phyloP scores from a whole-genome alignment of 2,888 invertebrate species.

The Apamea monoglypha region DNA sequence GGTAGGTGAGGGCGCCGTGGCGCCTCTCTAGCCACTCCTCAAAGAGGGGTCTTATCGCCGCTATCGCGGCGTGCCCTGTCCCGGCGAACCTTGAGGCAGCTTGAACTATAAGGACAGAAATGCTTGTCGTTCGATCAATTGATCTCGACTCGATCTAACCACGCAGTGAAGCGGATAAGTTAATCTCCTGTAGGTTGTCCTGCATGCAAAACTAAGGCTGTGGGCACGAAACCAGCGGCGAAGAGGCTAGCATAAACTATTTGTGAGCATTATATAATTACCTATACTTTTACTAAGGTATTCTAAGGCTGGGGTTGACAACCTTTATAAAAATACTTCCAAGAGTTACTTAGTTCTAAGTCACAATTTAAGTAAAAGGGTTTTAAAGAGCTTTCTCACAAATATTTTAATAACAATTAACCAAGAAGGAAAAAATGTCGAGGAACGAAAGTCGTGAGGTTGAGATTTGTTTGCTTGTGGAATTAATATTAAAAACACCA shows the following conservation, averaged over 20 bases:
- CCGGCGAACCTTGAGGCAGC: not conserved
- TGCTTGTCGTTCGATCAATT: not conserved
- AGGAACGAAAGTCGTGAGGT: not conserved
- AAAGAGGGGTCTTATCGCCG: too few species aligned
- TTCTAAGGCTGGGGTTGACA: not conserved
- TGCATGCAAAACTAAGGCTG: not conserved
- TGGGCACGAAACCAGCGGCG: not conserved
- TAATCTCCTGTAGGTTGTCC: not conserved
- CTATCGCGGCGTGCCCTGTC: too few species aligned
- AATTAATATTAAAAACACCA: constrained; percentile 10
- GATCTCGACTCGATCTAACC: not conserved
- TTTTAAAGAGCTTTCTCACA: not conserved
- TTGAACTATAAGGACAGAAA: not conserved
- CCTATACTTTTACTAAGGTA: not conserved
- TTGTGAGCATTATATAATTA: not conserved
- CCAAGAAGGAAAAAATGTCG: too few species aligned
- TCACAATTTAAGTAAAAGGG: not conserved
- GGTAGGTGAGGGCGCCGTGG: too few species aligned
- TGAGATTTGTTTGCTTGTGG: not conserved
- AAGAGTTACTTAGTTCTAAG: not conserved
- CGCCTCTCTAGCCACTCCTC: too few species aligned
- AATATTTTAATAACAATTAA: constrained; percentile 5
- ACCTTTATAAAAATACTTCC: not conserved
- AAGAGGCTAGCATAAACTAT: not conserved
- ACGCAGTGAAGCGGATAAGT: constrained; percentile 1